phyloP scores from a whole-genome alignment of 2,888 invertebrate species.

The Heliconius erato region DNA sequence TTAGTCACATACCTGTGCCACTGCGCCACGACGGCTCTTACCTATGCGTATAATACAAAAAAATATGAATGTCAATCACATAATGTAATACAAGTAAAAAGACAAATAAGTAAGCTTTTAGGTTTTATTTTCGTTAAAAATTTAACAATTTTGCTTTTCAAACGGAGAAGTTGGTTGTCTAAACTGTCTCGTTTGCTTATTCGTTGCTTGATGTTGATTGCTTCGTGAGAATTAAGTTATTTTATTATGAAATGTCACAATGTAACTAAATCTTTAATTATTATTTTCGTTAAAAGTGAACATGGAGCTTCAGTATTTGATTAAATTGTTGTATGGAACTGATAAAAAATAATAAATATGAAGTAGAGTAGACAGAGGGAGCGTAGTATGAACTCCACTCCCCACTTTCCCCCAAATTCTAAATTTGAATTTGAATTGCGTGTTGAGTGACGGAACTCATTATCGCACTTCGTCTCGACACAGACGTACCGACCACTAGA shows the following conservation, averaged over 20 bases:
- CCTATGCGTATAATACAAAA: not conserved
- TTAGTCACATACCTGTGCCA: too few relatives aligned
- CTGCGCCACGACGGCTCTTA: too few relatives aligned
- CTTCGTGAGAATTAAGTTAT: not conserved
- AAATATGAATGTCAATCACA: not conserved
- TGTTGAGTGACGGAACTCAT: too few relatives aligned
- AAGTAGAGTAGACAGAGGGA: too few relatives aligned
- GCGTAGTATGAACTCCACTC: too few relatives aligned
- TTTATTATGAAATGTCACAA: not conserved
- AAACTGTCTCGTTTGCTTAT: not conserved
- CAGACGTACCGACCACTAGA: too few relatives aligned
- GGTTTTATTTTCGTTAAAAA: not conserved
- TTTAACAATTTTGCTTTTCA: slow-evolving; percentile 5
- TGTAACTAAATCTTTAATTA: not conserved
- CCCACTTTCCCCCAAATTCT: too few relatives aligned
- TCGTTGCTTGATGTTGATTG: not conserved
- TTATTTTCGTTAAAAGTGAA: not conserved
- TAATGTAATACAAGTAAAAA: not conserved
- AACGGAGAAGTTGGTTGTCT: not conserved
- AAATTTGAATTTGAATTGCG: too few relatives aligned
- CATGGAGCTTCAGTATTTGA: not conserved
- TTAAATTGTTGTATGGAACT: too few relatives aligned
- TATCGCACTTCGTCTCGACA: too few relatives aligned
- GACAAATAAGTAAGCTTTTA: not conserved
- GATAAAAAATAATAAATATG: not conserved